phyloP scores from a whole-genome alignment of 2,113 vertebrate species.

The Megaleporinus macrocephalus region DNA sequence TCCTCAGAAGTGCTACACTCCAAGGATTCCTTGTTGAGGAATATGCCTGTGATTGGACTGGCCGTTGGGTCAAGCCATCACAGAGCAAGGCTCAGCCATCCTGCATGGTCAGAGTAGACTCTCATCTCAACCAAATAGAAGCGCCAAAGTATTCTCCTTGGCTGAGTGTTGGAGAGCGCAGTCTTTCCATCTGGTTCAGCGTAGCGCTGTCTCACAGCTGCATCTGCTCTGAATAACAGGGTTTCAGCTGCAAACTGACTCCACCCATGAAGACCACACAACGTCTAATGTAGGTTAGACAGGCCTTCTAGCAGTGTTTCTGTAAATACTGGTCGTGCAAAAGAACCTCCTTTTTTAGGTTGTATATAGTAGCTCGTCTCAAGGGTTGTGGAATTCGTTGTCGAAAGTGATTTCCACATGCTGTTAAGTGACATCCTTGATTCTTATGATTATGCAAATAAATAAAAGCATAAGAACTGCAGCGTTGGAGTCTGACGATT shows the following conservation, averaged over 20 bases:
- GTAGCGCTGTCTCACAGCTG: slow-evolving; percentile 38
- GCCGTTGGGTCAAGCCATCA: slow-evolving; percentile 20
- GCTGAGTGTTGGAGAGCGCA: background rate
- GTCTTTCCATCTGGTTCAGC: slow-evolving; percentile 21
- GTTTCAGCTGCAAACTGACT: slow-evolving; percentile 27
- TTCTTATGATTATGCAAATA: slow-evolving; percentile 51
- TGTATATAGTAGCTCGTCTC: slow-evolving; percentile 64
- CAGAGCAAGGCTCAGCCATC: slow-evolving; percentile 32
- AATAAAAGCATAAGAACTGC: slow-evolving; percentile 48
- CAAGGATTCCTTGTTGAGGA: slow-evolving; percentile 37
- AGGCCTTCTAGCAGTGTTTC: slow-evolving; percentile 54
- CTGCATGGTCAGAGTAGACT: background rate
- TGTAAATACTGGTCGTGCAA: slow-evolving; percentile 45
- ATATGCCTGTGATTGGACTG: background rate
- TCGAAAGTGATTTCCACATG: slow-evolving; percentile 14
- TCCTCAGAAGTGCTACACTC: slow-evolving; percentile 56
- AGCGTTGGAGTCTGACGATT: slow-evolving; percentile 26
- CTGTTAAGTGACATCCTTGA: slow-evolving; percentile 39
- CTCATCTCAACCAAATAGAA: background rate
- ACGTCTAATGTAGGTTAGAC: slow-evolving; percentile 20
- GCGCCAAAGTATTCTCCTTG: background rate
- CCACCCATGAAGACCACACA: background rate
- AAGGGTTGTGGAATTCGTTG: slow-evolving; percentile 30
- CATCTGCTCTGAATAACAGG: slow-evolving; percentile 21
- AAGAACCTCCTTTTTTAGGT: slow-evolving; percentile 42